Evolutionary conservation across 2,113 vertebrate genomes (phyloP), one percentile per base, ranked within the genome.

Genomic region (Nannospalax galili): DNA sequence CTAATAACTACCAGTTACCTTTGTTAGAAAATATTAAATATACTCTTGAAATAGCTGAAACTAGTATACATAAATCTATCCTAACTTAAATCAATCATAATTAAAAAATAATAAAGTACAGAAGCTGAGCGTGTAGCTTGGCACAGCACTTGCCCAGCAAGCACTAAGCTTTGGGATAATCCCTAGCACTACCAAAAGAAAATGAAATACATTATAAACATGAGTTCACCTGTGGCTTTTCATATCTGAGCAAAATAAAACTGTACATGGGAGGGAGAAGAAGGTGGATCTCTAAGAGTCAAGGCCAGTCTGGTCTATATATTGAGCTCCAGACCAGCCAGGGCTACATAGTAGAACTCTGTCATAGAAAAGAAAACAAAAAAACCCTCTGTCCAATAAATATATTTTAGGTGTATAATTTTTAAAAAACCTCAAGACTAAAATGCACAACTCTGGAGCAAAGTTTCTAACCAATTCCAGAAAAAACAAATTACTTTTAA

Each of bases 31-130:
- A 91, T 30, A 65, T 0, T 77, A 79, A 75, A 45, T 60, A 22
- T 30, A 60, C 5, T 96, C 42, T 52, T 81, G 88, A 79, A 91
- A 89, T 10, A 94, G 9, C 65, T 90, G 88, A 89, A 81, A 90
- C 37, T 28, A 65, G 48, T 45, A 70, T 56, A 56, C 24, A 84
- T 30, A 69, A 87, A 78, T 84, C 22, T 2, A 60, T 20, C 45
- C 16, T 32, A 88, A 78, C 17, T 78, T 79, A 78, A 77, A 45
- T 22, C 42, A n/a, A 30, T 85, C 48, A 84, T 52, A 4, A 22
- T 20, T 72, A 30, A 92, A 96, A 84, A 64, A 6, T 84, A 69
- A 89, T 37, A 90, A 77, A 77, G 78, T 12, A 77, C 1, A 77
- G n/a, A 45, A 7, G 14, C 64, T 42, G 24, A 45, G n/a, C 8